A percentile compares a stretch with the other conserved stretches of the same genome.
Evolutionary conservation across 2,888 invertebrate species (phyloP).

Genomic region (Entomobrya multifasciata): DNA sequence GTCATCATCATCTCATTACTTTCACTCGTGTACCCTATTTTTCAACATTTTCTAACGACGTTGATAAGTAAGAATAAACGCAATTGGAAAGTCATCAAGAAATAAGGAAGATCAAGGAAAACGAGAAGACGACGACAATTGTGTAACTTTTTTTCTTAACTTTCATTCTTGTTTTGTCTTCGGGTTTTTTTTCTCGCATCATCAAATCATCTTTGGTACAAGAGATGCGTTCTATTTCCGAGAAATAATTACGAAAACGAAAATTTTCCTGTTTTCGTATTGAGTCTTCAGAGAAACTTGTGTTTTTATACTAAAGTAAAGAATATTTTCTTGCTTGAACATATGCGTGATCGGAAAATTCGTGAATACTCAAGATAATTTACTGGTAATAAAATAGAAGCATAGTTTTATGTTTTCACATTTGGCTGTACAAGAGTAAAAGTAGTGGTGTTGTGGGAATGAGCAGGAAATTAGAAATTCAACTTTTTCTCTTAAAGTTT

Average conservation of each 20-base stretch:
- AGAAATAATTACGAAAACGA: conserved; percentile 61
- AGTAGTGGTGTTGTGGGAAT: conserved; percentile 27
- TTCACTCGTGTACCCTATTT: neutral
- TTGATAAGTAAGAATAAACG: conserved; percentile 12
- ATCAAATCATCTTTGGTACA: neutral
- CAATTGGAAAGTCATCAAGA: conserved; percentile 64
- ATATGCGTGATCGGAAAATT: conserved; percentile 15
- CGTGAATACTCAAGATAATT: conserved; percentile 37
- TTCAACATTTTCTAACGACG: conserved; percentile 35
- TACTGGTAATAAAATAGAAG: conserved; percentile 20
- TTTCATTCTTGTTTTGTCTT: conserved; percentile 23
- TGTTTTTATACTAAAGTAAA: neutral
- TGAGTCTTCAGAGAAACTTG: neutral
- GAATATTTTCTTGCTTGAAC: too few species aligned
- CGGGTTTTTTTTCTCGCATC: conserved; percentile 26
- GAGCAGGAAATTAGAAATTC: conserved; percentile 64
- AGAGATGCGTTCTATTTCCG: neutral
- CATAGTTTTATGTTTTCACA: neutral
- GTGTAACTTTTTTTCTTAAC: conserved; percentile 37
- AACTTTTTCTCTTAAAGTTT: conserved; percentile 54
- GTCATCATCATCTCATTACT: conserved; percentile 47
- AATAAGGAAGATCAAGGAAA: conserved; percentile 18
- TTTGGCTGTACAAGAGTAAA: neutral
- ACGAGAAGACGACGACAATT: conserved; percentile 37
- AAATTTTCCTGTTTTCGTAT: conserved; percentile 40